A percentile compares a stretch with the other conserved stretches of the same genome.
These are phyloP conservation scores for Stegana nigrithorax DNA, from an alignment of 2,888 invertebrate genomes.

Conservation along the genomic window DNA sequence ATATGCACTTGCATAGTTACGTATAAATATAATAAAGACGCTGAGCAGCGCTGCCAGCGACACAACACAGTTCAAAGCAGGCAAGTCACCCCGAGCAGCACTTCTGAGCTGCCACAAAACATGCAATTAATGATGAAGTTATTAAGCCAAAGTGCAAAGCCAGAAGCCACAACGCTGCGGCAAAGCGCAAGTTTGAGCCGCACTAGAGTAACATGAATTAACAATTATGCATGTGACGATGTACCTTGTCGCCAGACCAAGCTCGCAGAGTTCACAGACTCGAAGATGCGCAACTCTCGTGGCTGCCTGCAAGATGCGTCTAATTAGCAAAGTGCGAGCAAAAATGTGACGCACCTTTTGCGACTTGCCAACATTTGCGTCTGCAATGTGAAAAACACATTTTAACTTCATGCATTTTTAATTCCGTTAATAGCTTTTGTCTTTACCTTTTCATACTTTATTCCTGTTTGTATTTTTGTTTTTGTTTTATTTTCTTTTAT, in stretches of 20 bases:
- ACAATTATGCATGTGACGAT: too few species aligned
- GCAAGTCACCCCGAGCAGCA: conserved; percentile 23
- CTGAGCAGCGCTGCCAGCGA: conserved; percentile 50
- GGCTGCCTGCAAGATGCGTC: too few species aligned
- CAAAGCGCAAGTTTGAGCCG: conserved; percentile 6
- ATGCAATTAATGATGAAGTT: conserved; percentile 18
- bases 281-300: too few species aligned
- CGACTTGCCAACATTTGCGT: background rate
- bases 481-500: too few species aligned
- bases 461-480: conserved; percentile 11
- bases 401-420: conserved; percentile 61
- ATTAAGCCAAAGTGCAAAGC: conserved; percentile 7
- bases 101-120: conserved; percentile 18
- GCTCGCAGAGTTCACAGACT: too few species aligned
- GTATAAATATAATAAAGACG: too few species aligned
- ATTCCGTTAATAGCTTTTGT: conserved; percentile 63
- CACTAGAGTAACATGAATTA: background rate
- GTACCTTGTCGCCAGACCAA: too few species aligned
- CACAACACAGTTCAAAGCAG: conserved; percentile 39
- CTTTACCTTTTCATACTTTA: too few species aligned
- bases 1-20: too few species aligned
- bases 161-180: background rate
- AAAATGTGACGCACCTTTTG: conserved; percentile 40
- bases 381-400: too few species aligned
- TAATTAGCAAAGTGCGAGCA: conserved; percentile 51